Conservation (phyloP, 2,888 invertebrate species). For the Phorcus lineatus region DNA sequence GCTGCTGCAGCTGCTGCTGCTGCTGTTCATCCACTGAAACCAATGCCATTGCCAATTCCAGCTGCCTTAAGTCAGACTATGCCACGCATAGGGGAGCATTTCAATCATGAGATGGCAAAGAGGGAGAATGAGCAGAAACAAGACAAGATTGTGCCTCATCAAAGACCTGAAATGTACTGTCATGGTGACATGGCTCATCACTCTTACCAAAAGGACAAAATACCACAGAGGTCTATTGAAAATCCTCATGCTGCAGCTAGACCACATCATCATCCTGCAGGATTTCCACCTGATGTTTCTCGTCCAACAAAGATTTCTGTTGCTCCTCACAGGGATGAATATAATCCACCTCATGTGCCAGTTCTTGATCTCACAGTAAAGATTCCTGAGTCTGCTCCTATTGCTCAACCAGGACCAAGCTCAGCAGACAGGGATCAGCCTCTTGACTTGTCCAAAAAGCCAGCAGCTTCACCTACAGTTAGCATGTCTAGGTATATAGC, state of each 20-base stretch:
- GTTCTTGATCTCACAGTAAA: constrained; percentile 29
- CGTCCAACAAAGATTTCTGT: neutral
- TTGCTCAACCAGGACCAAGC: neutral
- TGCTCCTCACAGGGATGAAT: neutral
- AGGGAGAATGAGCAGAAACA: neutral
- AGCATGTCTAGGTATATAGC: neutral
- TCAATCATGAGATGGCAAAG: neutral
- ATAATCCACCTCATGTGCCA: constrained; percentile 3
- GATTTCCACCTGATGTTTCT: neutral
- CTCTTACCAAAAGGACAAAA: neutral
- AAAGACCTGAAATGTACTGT: neutral
- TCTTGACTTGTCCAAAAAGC: constrained; percentile 40
- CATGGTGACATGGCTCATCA: neutral
- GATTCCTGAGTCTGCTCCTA: neutral
- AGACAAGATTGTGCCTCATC: neutral
- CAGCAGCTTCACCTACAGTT: neutral
- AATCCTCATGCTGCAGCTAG: neutral
- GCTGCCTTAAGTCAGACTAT: neutral
- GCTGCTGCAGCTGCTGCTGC: too few species aligned
- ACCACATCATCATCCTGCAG: neutral
- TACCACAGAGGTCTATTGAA: neutral
- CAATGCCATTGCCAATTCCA: neutral
- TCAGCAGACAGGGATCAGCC: constrained; percentile 30
- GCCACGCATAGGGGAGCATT: neutral
- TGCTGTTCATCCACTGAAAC: neutral